Conservation (phyloP, 2,888 invertebrate species). For the Cactoblastis cactorum region DNA sequence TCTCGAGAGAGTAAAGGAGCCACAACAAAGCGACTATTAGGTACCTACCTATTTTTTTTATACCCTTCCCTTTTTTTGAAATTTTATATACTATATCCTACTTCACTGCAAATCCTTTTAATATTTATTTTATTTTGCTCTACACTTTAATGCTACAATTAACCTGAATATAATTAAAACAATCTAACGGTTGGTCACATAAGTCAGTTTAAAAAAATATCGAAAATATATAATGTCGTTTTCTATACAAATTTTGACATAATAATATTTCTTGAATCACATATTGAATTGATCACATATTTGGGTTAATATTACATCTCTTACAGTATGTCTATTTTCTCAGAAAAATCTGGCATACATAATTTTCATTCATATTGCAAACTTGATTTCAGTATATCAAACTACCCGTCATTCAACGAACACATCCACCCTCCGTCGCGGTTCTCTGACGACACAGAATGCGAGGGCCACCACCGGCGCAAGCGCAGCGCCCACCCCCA, state of each 20-base stretch:
- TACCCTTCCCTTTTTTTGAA: background rate
- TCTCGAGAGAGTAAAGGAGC: constrained; percentile 6
- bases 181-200: too few species aligned
- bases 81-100: background rate
- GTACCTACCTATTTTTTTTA: constrained; percentile 4
- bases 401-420: constrained; percentile 89
- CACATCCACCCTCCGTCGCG: constrained; percentile 92
- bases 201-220: too few species aligned
- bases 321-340: too few species aligned
- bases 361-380: background rate
- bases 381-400: constrained; percentile 82
- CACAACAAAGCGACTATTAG: constrained; percentile 6
- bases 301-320: too few species aligned
- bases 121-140: background rate
- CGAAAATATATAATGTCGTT: too few species aligned
- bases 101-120: constrained; percentile 14
- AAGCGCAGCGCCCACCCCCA: constrained; percentile 55
- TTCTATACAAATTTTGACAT: too few species aligned
- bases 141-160: background rate
- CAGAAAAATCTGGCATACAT: background rate
- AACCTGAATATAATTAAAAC: background rate
- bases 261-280: too few species aligned
- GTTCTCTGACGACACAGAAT: constrained; percentile 88
- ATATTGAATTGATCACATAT: background rate
- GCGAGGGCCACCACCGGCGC: constrained; percentile 72